phyloP scores from a whole-genome alignment of 2,888 invertebrate species.

The Desoria tigrina region DNA sequence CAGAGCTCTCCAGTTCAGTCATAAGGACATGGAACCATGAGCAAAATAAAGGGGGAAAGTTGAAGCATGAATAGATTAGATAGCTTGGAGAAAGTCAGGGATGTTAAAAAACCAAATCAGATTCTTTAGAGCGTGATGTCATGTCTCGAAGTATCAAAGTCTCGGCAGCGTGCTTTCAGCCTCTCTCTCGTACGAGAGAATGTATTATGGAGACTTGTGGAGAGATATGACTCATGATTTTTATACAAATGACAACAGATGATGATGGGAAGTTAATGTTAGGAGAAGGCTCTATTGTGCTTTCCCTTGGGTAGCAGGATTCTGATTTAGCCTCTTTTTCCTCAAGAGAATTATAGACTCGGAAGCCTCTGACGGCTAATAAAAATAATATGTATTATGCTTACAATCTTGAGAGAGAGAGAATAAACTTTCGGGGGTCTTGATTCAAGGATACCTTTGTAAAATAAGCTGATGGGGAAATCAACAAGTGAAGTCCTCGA shows the following conservation, averaged over 20 bases:
- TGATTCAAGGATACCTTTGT: too few relatives aligned
- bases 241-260: conserved; percentile 19
- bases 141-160: not conserved
- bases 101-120: not conserved
- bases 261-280: conserved; percentile 27
- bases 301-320: conserved; percentile 1
- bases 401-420: too few relatives aligned
- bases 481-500: too few relatives aligned
- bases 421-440: too few relatives aligned
- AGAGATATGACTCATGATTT: conserved; percentile 16
- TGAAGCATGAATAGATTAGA: conserved; percentile 1
- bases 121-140: conserved; percentile 6
- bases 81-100: not conserved
- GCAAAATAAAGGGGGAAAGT: not conserved
- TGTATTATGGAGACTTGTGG: not conserved
- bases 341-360: conserved; percentile 12
- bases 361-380: too few relatives aligned
- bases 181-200: not conserved
- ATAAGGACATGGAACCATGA: too few relatives aligned
- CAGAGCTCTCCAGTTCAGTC: too few relatives aligned
- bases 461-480: too few relatives aligned
- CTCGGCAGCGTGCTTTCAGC: too few relatives aligned
- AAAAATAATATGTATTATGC: too few relatives aligned
- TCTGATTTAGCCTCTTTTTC: conserved; percentile 12
- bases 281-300: conserved; percentile 17